These are phyloP conservation scores for Anthoptus insignis DNA, from an alignment of 2,888 invertebrate genomes.

Conservation along the genomic window DNA sequence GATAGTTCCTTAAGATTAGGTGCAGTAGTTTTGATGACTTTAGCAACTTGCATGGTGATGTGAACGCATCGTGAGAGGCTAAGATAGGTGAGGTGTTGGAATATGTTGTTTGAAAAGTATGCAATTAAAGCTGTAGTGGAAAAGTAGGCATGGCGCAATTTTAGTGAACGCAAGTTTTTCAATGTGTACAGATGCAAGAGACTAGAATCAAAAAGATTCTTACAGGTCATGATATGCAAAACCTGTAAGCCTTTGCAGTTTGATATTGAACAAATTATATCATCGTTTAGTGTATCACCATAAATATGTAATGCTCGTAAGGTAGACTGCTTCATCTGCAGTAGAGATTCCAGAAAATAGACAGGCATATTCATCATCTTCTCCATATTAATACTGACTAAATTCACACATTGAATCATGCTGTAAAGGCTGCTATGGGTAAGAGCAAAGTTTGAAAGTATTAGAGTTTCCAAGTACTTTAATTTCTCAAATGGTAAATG, in stretches of 20 bases:
- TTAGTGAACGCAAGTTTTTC: slow-evolving; percentile 79
- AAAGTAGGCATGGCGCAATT: slow-evolving; percentile 84
- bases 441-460: slow-evolving; percentile 82
- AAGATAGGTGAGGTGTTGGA: slow-evolving; percentile 77
- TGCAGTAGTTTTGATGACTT: slow-evolving; percentile 79
- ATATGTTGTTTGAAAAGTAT: slow-evolving; percentile 81
- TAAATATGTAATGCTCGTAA: slow-evolving; percentile 80
- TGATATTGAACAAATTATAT: slow-evolving; percentile 77
- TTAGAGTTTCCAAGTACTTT: slow-evolving; percentile 75
- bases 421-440: slow-evolving; percentile 79
- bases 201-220: slow-evolving; percentile 84
- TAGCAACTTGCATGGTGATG: slow-evolving; percentile 82
- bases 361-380: slow-evolving; percentile 85
- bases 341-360: slow-evolving; percentile 79
- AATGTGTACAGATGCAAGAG: slow-evolving; percentile 76
- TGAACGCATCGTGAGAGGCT: slow-evolving; percentile 82
- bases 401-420: slow-evolving; percentile 79
- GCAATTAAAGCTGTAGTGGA: slow-evolving; percentile 79
- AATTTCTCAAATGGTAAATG: slow-evolving; percentile 82
- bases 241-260: slow-evolving; percentile 76
- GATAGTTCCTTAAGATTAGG: slow-evolving; percentile 82
- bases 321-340: slow-evolving; percentile 73
- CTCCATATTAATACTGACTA: slow-evolving; percentile 84
- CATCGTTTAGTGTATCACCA: slow-evolving; percentile 83
- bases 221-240: slow-evolving; percentile 83